phyloP scores from a whole-genome alignment of 2,113 vertebrate genomes.

The Sylvietta virens region DNA sequence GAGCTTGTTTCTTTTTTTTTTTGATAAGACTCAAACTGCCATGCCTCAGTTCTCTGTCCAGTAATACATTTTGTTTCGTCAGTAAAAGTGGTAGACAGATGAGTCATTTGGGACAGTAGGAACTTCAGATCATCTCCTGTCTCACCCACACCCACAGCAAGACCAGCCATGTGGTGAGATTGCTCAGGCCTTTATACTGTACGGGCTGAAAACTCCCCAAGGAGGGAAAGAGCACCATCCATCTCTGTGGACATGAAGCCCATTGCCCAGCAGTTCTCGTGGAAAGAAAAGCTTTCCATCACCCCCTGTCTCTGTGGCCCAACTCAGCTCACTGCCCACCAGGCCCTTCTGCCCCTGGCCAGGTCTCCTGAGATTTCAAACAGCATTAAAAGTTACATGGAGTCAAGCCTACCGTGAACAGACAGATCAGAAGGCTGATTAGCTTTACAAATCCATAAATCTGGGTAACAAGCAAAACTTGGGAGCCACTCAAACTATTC shows the following conservation, averaged over 20 bases:
- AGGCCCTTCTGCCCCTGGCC: not conserved
- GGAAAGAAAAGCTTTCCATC: not conserved
- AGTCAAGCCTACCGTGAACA: not conserved
- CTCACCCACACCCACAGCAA: not conserved
- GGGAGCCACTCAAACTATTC: not conserved
- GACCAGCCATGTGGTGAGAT: not conserved
- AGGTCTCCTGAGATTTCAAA: not conserved
- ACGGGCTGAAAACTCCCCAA: not conserved
- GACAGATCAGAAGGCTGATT: not conserved
- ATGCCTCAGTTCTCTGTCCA: not conserved
- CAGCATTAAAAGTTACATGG: not conserved
- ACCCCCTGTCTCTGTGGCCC: not conserved
- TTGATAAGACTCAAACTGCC: not conserved
- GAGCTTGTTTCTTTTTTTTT: not conserved
- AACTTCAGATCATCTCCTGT: not conserved
- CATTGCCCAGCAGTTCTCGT: fast-evolving
- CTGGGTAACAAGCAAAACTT: not conserved
- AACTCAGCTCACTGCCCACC: not conserved
- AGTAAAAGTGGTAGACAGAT: not conserved
- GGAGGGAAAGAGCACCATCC: fast-evolving
- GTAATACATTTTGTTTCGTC: not conserved
- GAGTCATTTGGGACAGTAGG: not conserved
- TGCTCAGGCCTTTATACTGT: not conserved
- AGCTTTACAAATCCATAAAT: not conserved
- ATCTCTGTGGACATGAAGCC: not conserved